Evolutionary conservation across 2,888 invertebrate genomes (phyloP).

Genomic region (Pseudoips prasinana): DNA sequence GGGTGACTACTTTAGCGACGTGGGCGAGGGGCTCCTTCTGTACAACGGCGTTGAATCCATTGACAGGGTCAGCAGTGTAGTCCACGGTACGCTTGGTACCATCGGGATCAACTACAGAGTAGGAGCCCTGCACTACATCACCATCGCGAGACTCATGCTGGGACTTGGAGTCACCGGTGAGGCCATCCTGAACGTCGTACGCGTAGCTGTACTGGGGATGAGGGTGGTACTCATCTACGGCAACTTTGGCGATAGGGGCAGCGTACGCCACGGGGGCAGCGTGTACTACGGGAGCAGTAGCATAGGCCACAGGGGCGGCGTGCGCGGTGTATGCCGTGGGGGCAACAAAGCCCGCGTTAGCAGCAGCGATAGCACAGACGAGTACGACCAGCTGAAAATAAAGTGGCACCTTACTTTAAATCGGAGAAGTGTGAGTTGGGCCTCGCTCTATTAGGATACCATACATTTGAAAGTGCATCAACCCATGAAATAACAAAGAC

Average conservation of each 20-base stretch:
- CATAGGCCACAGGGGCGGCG: constrained; percentile 43
- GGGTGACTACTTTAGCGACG: constrained; percentile 48
- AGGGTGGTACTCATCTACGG: constrained; percentile 46
- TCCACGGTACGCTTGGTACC: constrained; percentile 74
- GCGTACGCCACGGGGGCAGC: constrained; percentile 43
- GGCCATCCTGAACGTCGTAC: constrained; percentile 66
- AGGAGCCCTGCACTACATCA: constrained; percentile 72
- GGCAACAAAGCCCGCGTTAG: constrained; percentile 56
- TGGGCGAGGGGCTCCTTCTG: constrained; percentile 59
- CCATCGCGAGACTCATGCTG: constrained; percentile 73
- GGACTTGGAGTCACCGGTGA: constrained; percentile 70
- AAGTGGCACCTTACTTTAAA: no score
- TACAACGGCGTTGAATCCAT: constrained; percentile 77
- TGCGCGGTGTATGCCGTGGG: constrained; percentile 40
- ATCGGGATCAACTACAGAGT: constrained; percentile 72
- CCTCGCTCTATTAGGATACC: no score
- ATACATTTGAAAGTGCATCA: no score
- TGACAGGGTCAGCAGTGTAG: constrained; percentile 71
- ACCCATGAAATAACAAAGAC: no score
- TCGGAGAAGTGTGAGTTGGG: no score
- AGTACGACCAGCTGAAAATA: constrained; percentile 55
- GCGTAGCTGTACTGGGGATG: constrained; percentile 64
- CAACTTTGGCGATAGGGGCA: constrained; percentile 38
- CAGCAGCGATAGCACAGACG: constrained; percentile 57
- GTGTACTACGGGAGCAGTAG: constrained; percentile 36